Percentiles rank a stretch among this genome's conserved stretches.
Conservation (phyloP, 2,797 vertebrate species). For the Scolopax bukidnonensis region DNA sequence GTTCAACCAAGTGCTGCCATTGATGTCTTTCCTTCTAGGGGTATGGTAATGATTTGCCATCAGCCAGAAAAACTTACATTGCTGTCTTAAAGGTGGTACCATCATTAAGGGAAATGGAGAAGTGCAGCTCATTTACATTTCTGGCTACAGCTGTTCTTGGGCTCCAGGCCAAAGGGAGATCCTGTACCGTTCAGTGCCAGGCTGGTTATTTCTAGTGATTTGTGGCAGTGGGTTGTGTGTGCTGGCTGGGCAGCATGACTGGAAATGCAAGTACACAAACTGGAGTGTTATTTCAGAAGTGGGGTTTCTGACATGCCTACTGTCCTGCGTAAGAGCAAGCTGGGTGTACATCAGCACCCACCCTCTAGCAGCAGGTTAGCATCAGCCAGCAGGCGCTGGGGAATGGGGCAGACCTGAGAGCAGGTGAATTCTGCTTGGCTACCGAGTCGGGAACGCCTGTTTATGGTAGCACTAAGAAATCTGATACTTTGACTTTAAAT, state of each 20-base stretch:
- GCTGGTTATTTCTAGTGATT: background rate
- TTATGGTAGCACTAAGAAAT: background rate
- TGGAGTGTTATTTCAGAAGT: background rate
- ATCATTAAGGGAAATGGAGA: background rate
- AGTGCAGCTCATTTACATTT: background rate
- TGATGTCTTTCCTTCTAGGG: background rate
- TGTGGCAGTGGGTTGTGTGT: background rate
- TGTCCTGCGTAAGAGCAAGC: accelerated
- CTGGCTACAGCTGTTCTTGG: background rate
- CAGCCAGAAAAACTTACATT: accelerated
- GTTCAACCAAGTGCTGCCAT: background rate
- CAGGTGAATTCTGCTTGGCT: background rate
- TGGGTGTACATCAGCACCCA: background rate
- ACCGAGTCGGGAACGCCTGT: background rate
- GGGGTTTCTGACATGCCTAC: background rate
- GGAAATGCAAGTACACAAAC: background rate
- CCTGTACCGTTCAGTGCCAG: background rate
- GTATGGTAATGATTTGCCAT: background rate
- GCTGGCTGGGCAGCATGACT: background rate
- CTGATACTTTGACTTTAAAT: background rate
- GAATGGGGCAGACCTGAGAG: background rate
- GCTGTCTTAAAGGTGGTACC: background rate
- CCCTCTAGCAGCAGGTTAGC: background rate
- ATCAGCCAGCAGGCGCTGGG: background rate
- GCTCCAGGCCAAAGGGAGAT: background rate